Percentiles rank a stretch among this genome's conserved stretches.
Evolutionary conservation across 2,888 invertebrate genomes (phyloP).

Genomic region (Drosophila kokeensis): DNA sequence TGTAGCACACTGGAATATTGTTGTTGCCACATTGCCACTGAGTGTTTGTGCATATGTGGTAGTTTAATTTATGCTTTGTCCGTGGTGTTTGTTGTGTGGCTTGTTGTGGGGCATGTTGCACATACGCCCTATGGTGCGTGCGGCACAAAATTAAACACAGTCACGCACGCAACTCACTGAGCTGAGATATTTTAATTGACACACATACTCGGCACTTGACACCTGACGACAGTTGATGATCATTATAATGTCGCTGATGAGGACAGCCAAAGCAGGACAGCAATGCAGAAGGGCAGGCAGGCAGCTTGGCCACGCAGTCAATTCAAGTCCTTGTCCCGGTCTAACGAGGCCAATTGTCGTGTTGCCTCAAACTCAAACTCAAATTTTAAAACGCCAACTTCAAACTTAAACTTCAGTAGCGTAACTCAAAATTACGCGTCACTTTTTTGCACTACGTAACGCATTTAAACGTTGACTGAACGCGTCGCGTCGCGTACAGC

Average conservation of each 20-base stretch:
- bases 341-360: slow-evolving; percentile 16
- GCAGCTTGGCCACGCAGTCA: slow-evolving; percentile 10
- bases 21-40: not conserved
- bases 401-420: slow-evolving; percentile 16
- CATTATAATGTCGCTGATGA: slow-evolving; percentile 37
- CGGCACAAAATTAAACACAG: slow-evolving; percentile 64
- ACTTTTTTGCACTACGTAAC: slow-evolving; percentile 64
- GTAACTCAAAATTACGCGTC: slow-evolving; percentile 36
- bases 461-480: slow-evolving; percentile 65
- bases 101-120: slow-evolving; percentile 38
- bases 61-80: slow-evolving; percentile 11
- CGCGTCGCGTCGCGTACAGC: slow-evolving; percentile 58
- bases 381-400: slow-evolving; percentile 29
- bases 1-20: not conserved
- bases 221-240: slow-evolving; percentile 49
- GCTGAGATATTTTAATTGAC: slow-evolving; percentile 75
- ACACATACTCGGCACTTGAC: slow-evolving; percentile 72
- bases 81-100: slow-evolving; percentile 5
- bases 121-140: slow-evolving; percentile 46
- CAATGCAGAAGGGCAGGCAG: slow-evolving; percentile 2
- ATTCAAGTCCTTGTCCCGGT: slow-evolving; percentile 5
- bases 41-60: slow-evolving; percentile 9
- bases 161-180: slow-evolving; percentile 70
- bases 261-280: not conserved
- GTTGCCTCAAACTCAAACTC: slow-evolving; percentile 1